These are phyloP conservation scores for Camarhynchus parvulus DNA, from an alignment of 2,113 vertebrate genomes.

Conservation along the genomic window DNA sequence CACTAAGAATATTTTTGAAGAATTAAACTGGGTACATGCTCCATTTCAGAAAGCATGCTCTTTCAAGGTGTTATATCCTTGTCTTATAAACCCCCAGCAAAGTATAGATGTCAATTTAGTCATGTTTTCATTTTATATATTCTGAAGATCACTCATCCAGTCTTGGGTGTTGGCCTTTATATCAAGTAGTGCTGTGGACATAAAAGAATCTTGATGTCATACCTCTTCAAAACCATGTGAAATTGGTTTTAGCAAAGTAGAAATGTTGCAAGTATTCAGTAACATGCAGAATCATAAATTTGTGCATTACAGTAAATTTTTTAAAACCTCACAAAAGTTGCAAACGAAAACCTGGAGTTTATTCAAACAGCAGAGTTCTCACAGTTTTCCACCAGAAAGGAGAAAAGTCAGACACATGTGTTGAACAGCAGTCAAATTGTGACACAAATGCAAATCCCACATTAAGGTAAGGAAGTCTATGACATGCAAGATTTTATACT, in stretches of 20 bases:
- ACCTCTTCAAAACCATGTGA: background rate
- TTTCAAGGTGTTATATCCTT: background rate
- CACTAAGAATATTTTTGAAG: background rate
- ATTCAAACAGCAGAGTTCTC: background rate
- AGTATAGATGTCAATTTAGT: background rate
- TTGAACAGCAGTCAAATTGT: background rate
- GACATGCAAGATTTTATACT: background rate
- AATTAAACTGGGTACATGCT: background rate
- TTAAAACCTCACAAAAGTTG: accelerated
- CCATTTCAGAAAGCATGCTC: background rate
- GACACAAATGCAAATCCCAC: background rate
- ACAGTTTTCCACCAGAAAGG: background rate
- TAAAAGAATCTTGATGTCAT: background rate
- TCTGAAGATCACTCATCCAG: background rate
- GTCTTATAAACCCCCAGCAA: background rate
- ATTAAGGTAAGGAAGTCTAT: background rate
- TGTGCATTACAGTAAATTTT: background rate
- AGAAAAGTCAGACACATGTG: background rate
- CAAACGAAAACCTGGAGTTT: background rate
- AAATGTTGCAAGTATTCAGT: background rate
- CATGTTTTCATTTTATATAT: background rate
- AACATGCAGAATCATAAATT: background rate
- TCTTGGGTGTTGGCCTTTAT: background rate
- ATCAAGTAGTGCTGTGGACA: background rate
- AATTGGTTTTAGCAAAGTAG: background rate